Conservation (phyloP, 2,888 invertebrate genomes). For the Catocala sponsa region DNA sequence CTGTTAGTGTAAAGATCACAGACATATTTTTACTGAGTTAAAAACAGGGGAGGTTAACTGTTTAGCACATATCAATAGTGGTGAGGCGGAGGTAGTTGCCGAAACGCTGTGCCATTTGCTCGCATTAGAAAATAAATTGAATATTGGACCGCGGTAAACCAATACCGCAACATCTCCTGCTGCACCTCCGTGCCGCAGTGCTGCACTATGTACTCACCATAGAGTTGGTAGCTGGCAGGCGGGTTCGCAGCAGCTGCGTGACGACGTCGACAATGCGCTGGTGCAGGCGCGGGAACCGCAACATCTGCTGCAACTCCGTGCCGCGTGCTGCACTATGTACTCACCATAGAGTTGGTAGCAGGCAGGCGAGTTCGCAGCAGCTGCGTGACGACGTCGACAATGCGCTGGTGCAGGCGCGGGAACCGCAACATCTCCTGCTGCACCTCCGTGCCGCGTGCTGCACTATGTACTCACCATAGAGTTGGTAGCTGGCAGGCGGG, state of each 20-base stretch:
- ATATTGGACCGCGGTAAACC: slow-evolving; percentile 91
- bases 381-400: slow-evolving; percentile 99
- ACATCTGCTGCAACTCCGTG: slow-evolving; percentile 98
- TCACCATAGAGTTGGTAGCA: neutral
- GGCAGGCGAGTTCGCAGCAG: slow-evolving; percentile 92
- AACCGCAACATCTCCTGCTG: slow-evolving; percentile 99
- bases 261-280: slow-evolving; percentile 99
- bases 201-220: slow-evolving; percentile 93
- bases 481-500: slow-evolving; percentile 97
- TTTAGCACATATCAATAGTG: too few species aligned
- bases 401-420: slow-evolving; percentile 98
- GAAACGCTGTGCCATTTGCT: too few species aligned
- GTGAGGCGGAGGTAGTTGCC: too few species aligned
- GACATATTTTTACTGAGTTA: too few species aligned
- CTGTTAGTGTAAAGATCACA: too few species aligned
- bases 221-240: slow-evolving; percentile 69
- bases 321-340: slow-evolving; percentile 97
- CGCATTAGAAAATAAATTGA: too few species aligned
- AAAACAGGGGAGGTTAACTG: too few species aligned
- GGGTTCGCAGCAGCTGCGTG: slow-evolving; percentile 96
- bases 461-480: slow-evolving; percentile 96
- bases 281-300: slow-evolving; percentile 98
- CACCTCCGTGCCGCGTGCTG: slow-evolving; percentile 98
- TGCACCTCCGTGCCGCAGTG: slow-evolving; percentile 99
- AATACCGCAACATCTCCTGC: slow-evolving; percentile 96